phyloP scores from a whole-genome alignment of 92 coral and sea anemone species.

The Palythoa caribaeorum region DNA sequence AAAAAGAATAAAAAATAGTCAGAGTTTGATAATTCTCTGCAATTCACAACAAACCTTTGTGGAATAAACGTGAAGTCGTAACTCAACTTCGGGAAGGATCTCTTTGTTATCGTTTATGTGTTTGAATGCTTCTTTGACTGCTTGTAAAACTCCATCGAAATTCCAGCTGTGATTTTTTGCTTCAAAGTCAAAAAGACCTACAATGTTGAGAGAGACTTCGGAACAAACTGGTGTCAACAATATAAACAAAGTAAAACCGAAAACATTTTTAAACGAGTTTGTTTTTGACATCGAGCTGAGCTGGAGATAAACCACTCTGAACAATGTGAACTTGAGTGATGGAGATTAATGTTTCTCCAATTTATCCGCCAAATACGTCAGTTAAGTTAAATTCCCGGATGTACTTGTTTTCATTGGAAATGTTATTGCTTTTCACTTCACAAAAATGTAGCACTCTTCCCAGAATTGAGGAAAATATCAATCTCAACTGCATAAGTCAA shows the following conservation, averaged over 20 bases:
- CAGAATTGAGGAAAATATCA: no score
- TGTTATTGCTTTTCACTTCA: no score
- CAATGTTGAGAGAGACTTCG: background rate
- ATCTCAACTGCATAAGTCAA: no score
- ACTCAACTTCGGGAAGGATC: background rate
- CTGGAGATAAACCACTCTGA: background rate
- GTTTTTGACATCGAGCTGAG: background rate
- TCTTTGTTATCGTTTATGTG: background rate
- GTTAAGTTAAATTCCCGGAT: no score
- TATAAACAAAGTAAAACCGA: background rate
- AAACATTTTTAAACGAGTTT: background rate
- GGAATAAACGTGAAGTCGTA: background rate
- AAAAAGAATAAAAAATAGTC: background rate
- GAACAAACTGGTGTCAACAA: background rate
- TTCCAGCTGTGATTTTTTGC: background rate
- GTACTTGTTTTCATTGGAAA: no score
- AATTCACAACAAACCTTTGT: background rate
- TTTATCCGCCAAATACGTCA: no score
- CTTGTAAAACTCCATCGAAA: background rate
- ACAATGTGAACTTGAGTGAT: background rate
- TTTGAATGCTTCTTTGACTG: background rate
- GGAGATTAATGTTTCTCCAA: no score
- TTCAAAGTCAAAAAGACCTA: background rate
- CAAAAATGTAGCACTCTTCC: no score
- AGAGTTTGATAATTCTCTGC: background rate